Conservation (phyloP, 2,888 invertebrate genomes). For the Archips xylosteana region DNA sequence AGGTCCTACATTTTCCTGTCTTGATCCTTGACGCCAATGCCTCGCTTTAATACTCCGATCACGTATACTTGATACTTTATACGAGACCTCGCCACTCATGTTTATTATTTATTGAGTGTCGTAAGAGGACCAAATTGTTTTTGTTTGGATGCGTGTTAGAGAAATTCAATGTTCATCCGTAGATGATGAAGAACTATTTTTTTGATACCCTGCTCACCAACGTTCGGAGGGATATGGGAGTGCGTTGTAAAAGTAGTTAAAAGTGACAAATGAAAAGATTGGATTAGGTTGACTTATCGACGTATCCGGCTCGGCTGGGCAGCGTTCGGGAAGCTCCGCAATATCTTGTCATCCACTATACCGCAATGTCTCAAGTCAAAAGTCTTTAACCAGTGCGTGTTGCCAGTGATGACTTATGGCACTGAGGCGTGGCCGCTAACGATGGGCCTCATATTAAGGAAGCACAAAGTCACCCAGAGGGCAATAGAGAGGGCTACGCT, state of each 20-base stretch:
- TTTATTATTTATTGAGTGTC: conserved; percentile 22
- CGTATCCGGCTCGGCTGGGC: too few species aligned
- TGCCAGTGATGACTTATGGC: too few species aligned
- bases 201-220: neutral
- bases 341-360: too few species aligned
- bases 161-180: neutral
- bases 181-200: neutral
- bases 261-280: too few species aligned
- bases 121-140: conserved; percentile 9
- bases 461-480: too few species aligned
- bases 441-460: too few species aligned
- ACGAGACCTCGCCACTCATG: conserved; percentile 8
- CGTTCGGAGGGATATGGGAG: neutral
- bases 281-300: too few species aligned
- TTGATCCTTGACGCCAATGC: conserved; percentile 33
- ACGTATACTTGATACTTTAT: conserved; percentile 24
- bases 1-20: conserved; percentile 18
- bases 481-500: too few species aligned
- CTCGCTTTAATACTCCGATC: conserved; percentile 3
- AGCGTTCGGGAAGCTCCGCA: too few species aligned
- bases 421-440: too few species aligned
- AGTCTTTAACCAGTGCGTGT: too few species aligned
- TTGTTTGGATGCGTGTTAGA: conserved; percentile 1
- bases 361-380: too few species aligned
- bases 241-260: neutral